Evolutionary conservation across 2,113 vertebrate genomes (phyloP), one percentile per base, ranked within the genome.

Genomic region (Chloroceryle aenea): DNA sequence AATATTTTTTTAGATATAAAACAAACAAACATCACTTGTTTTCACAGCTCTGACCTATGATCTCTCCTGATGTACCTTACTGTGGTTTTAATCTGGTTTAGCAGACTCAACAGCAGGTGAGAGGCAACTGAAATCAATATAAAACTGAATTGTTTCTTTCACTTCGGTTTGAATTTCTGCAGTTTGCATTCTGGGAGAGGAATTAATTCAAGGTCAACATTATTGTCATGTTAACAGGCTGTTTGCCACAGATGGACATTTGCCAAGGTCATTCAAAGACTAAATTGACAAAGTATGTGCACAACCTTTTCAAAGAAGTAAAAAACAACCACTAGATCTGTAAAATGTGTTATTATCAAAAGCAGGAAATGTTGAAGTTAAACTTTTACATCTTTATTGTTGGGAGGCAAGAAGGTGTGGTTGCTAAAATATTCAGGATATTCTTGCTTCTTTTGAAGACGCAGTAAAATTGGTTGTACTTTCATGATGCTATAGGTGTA

Each of bases 11-110:
- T 97, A 96, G 97, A 81, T 88, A 64, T 27, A 97, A 97, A 97
- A 86, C 92, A 97, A 98, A 93, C 75, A 96, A 97, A 95, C 62
- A 95, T 48, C 55, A 73, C 20, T 86, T 97, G 72, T 97, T 98
- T 98, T 97, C 84, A 89, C 72, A 98, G 83, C 50, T 83, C 94
- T 98, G 97, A 97, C 93, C 96, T 97, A 87, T 95, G 85, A 81
- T 91, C 85, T 96, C 80, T 92, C 82, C 76, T 68, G 86, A 75
- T 97, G 74, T 69, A 96, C 93, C 80, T 95, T 85, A 69, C 47
- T 53, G 63, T 87, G 75, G 55, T 97, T 97, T 95, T 96, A 89
- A 77, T 94, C 36, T 19, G 27, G 91, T 21, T 90, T 92, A 73
- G 78, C 76, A 90, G 45, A 85, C 53, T 59, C 52, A 96, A 62